Base-by-base conservation (phyloP, 2,888 invertebrate species). In the Nymphalis urticae region DNA sequence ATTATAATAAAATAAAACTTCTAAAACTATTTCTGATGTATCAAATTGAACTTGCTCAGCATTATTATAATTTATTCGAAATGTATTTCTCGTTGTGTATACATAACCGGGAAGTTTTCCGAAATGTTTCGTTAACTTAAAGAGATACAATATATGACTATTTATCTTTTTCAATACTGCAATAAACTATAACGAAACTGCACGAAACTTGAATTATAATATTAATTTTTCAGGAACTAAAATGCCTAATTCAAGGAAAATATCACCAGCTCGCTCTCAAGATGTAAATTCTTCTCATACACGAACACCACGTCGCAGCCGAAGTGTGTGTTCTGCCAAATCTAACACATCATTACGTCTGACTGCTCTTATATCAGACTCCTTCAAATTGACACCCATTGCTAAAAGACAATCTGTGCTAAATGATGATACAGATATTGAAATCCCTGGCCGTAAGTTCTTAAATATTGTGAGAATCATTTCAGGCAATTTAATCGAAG, bases 351-450 rank as follows among this genome's bases (percentile, higher is more conserved):
- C 89, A 6, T 77, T 78, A 7, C 82, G 83, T 62, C 81, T 89
- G 6, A 84, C 86, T 5, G 74, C 83, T 2, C 63, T 88, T 2
- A 76, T 87, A 42, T 74, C 79, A 73, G 79, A 83, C 3, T 82
- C 85, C 0, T 85, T 86, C 75, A 74, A 73, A n/a, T 36, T 86
- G 1, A 89, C 90, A 7, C 89, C 89, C 0, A 59, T 88, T 61
- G 77, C 69, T 6, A 81, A 75, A 42, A 79, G 85, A 60, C 75
- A 72, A 51, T 91, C 90, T 51, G 78, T 92, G 6, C 69, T 92
- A 48, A 79, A 82, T 51, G 90, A 92, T 73, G 82, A 85, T 59
- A 91, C 90, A 32, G 80, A 88, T 51, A 86, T 92, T 74, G 86
- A 85, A 24, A 83, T 82, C 59, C 90, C 90, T 0, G 80, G 77